phyloP scores from a whole-genome alignment of 1,140 invertebrate genomes.

The Acyrthosiphon pisum region DNA sequence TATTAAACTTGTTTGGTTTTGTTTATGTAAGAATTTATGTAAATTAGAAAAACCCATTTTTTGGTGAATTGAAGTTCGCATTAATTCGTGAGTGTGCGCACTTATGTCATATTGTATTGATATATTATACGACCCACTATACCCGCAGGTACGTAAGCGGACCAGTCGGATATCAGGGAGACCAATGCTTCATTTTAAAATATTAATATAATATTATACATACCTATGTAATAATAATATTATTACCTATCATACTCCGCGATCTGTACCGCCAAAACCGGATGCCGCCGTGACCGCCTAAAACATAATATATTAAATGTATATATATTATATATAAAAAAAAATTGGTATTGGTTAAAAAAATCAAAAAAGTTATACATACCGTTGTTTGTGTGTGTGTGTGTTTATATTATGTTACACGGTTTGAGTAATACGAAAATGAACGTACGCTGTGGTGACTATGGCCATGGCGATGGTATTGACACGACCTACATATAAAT shows the following conservation, averaged over 20 bases:
- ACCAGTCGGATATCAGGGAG: background rate
- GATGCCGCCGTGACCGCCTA: background rate
- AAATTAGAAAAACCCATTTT: background rate
- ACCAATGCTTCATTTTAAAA: background rate
- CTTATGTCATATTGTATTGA: background rate
- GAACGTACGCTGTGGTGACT: background rate
- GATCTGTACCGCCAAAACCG: background rate
- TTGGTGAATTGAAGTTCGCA: background rate
- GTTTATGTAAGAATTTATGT: too few relatives aligned
- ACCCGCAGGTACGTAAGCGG: background rate
- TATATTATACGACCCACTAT: background rate
- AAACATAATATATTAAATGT: background rate
- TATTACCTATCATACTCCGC: background rate
- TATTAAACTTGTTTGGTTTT: too few relatives aligned
- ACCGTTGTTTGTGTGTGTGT: background rate
- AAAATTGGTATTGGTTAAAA: background rate
- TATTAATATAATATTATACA: background rate
- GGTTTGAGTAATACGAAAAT: background rate
- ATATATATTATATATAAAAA: background rate
- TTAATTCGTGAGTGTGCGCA: background rate
- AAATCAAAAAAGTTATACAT: background rate
- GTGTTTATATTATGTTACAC: background rate
- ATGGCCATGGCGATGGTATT: background rate
- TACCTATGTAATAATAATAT: background rate
- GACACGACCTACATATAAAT: background rate